Evolutionary conservation across 1,140 invertebrate species (phyloP), one percentile per base, ranked within the genome.

Genomic region (Heliothis subflexa): DNA sequence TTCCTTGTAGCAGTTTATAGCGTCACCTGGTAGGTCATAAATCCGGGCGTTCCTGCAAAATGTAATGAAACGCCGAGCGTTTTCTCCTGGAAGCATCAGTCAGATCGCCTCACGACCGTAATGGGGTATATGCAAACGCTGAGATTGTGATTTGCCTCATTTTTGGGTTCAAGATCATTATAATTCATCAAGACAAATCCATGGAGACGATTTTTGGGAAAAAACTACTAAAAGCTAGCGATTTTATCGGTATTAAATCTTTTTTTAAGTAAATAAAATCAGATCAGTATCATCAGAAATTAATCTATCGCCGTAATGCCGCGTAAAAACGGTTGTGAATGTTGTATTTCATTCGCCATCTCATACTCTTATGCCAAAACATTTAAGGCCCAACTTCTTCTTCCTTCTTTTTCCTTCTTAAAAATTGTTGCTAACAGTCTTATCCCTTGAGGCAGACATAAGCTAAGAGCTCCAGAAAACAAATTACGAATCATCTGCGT

Each of bases 401-500:
- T 40, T 40, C 33, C 9, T 40, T 40, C 33, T 21, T 0, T 21
- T 11, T 55, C 12, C 16, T 55, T 21, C 9, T 18, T 18, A 45
- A 47, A 49, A 45, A 18, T 40, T 40, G 3, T 7, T 5, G 7
- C 0, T 7, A 40, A 0, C 33, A 49, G 13, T 33, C 25, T 71
- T 71, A 71, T 28, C 50, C 1, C 4, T 11, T 14, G 14, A 2
- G 0, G 11, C 3, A 40, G 11, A 62, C 40, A 21, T 82, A 80
- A 83, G 79, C 78, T 80, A 78, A 81, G 78, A 85, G 80, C 84
- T 83, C 85, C 85, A 93, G 92, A 93, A 93, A 93, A 93, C 91
- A 93, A 92, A 93, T 94, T 94, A 91, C 90, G 91, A 93, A 93
- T 94, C 92, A 94, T 93, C 91, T 94, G 78, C 85, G 85, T 83